Percentiles rank a stretch among this genome's conserved stretches.
Evolutionary conservation across 2,888 invertebrate species (phyloP).

Genomic region (Campoplex nolae): DNA sequence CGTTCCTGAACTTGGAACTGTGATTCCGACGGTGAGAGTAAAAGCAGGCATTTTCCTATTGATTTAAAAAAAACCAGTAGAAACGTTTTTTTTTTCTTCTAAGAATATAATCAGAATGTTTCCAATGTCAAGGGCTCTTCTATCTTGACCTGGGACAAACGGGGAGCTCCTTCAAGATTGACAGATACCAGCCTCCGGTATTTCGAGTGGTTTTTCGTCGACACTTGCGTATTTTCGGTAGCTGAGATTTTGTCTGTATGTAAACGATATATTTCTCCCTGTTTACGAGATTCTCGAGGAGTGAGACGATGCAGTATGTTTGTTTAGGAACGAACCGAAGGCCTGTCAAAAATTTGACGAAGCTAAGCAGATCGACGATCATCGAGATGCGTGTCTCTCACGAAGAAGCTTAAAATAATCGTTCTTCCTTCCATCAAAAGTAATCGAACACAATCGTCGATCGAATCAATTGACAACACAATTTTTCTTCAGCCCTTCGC

Average conservation of each 20-base stretch:
- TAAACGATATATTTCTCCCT: slow-evolving; percentile 68
- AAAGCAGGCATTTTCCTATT: neutral
- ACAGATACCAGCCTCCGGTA: slow-evolving; percentile 77
- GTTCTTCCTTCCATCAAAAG: neutral
- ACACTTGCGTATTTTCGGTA: slow-evolving; percentile 77
- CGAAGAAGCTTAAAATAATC: too few relatives aligned
- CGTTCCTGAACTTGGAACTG: neutral
- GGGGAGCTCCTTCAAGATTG: slow-evolving; percentile 73
- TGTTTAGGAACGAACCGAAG: slow-evolving; percentile 16
- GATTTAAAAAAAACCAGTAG: neutral
- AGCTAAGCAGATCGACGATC: neutral
- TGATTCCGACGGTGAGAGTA: neutral
- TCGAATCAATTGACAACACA: neutral
- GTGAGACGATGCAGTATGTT: slow-evolving; percentile 25
- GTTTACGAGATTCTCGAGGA: slow-evolving; percentile 66
- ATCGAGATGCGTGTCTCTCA: neutral
- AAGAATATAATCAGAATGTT: neutral
- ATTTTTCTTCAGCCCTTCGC: neutral
- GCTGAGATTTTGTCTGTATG: slow-evolving; percentile 73
- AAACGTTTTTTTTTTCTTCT: neutral
- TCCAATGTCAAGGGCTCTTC: slow-evolving; percentile 79
- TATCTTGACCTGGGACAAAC: slow-evolving; percentile 75
- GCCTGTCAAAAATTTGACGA: neutral
- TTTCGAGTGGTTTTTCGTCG: slow-evolving; percentile 77
- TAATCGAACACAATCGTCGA: neutral